Conservation (phyloP, 92 coral and sea anemone species). For the Epizoanthus stellaris region DNA sequence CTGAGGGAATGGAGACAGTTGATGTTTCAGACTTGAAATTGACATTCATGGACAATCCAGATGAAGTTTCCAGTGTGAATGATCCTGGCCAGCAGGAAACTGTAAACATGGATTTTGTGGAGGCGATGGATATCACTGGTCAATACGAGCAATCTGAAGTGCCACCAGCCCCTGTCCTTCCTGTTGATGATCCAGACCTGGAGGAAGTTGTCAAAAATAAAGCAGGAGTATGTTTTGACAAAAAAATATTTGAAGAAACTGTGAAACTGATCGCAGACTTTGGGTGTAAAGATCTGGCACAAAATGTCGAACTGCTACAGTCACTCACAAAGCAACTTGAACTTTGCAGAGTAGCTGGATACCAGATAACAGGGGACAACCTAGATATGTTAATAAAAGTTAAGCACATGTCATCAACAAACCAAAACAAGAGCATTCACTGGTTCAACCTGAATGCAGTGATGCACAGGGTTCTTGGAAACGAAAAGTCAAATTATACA, state of each 20-base stretch:
- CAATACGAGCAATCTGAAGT: not conserved
- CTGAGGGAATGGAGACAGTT: slow-evolving; percentile 24
- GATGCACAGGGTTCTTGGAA: slow-evolving; percentile 36
- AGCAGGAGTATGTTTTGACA: slow-evolving; percentile 30
- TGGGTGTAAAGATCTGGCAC: slow-evolving; percentile 26
- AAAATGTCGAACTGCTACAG: slow-evolving; percentile 16
- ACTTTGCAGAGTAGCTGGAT: slow-evolving; percentile 30
- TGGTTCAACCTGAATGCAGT: slow-evolving; percentile 63
- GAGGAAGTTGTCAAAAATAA: not conserved
- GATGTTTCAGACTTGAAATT: slow-evolving; percentile 15
- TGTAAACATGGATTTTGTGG: not conserved
- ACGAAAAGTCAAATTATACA: not conserved
- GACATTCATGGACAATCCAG: not conserved
- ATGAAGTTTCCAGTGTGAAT: not conserved
- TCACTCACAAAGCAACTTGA: not conserved
- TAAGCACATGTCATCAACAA: slow-evolving; percentile 49
- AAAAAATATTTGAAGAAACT: slow-evolving; percentile 22
- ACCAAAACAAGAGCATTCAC: slow-evolving; percentile 59
- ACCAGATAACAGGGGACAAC: slow-evolving; percentile 64
- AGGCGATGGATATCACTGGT: slow-evolving; percentile 2
- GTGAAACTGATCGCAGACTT: slow-evolving; percentile 22
- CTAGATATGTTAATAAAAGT: slow-evolving; percentile 56
- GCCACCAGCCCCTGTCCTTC: too few species aligned
- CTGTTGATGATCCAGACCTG: not conserved
- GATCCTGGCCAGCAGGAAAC: not conserved